Conservation (phyloP, 2,113 vertebrate genomes). For the Dolichotis patagonum region DNA sequence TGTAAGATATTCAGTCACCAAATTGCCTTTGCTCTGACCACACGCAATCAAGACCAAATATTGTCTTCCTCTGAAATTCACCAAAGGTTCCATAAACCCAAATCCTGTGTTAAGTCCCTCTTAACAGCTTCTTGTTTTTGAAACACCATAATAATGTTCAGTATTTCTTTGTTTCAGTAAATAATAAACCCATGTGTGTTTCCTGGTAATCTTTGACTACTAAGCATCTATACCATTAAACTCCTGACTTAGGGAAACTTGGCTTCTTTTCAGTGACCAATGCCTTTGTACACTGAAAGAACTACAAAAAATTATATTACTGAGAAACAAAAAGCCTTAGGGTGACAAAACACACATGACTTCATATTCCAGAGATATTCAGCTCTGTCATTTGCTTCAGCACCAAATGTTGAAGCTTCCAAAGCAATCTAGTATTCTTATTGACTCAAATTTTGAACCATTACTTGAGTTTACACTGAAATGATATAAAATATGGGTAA, state of each 20-base stretch:
- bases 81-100: background rate
- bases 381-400: conserved; percentile 43
- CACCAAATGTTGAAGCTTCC: background rate
- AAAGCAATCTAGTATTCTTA: conserved; percentile 3
- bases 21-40: background rate
- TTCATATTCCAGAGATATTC: conserved; percentile 37
- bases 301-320: background rate
- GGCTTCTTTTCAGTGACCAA: background rate
- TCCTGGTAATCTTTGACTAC: conserved; percentile 2
- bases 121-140: background rate
- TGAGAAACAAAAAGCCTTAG: conserved; percentile 16
- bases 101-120: background rate
- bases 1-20: background rate
- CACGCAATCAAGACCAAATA: background rate
- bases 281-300: conserved; percentile 5
- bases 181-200: background rate
- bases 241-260: background rate
- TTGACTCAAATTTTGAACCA: background rate
- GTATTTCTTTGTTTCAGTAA: background rate
- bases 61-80: background rate
- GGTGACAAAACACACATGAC: background rate
- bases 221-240: background rate
- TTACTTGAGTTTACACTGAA: conserved; percentile 29
- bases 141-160: background rate
- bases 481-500: conserved; percentile 16